Conservation (phyloP, 2,888 invertebrate genomes). For the Idaea aversata region DNA sequence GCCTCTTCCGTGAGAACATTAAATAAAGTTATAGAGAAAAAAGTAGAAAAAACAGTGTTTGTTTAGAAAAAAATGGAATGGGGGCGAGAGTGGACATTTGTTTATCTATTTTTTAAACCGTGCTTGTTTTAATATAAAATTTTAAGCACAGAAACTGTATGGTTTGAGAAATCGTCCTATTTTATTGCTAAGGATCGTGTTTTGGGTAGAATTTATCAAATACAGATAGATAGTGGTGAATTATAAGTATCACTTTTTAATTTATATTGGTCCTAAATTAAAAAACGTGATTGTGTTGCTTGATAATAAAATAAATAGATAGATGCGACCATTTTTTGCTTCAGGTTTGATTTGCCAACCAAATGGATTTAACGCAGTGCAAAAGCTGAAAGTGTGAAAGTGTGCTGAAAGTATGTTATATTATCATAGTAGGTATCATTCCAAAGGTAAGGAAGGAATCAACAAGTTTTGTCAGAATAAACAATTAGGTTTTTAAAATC, state of each 20-base stretch:
- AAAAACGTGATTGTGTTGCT: too few species aligned
- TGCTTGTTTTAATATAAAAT: not conserved
- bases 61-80: conserved; percentile 59
- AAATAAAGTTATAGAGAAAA: conserved; percentile 70
- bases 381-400: too few species aligned
- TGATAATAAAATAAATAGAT: too few species aligned
- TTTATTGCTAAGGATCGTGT: not conserved
- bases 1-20: conserved; percentile 76
- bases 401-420: too few species aligned
- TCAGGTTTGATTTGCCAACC: too few species aligned
- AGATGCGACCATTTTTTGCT: too few species aligned
- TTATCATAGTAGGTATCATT: too few species aligned
- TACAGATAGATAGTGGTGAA: not conserved
- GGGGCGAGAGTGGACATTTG: conserved; percentile 75
- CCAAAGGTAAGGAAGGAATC: too few species aligned
- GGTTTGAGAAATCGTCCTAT: conserved; percentile 2
- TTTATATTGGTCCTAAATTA: too few species aligned
- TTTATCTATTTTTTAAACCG: conserved; percentile 15
- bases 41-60: conserved; percentile 18
- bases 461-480: too few species aligned
- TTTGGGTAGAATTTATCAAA: not conserved
- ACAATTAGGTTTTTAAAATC: too few species aligned
- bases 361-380: too few species aligned
- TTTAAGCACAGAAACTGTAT: conserved; percentile 7
- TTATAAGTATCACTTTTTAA: not conserved